These are phyloP conservation scores for Mimumesa dahlbomi DNA, from an alignment of 2,888 invertebrate genomes.

Conservation along the genomic window DNA sequence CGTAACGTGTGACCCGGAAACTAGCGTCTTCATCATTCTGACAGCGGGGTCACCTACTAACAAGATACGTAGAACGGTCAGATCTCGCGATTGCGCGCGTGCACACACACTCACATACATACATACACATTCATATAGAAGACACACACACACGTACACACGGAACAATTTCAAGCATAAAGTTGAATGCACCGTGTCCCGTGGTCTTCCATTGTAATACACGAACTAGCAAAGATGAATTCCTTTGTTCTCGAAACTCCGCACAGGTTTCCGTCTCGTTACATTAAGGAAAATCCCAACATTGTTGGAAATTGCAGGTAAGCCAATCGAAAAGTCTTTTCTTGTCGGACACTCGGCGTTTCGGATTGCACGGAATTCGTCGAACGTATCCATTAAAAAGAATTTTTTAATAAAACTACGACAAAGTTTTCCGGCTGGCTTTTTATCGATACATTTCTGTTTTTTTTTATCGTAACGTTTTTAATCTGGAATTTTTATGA, in stretches of 20 bases:
- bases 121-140: no score
- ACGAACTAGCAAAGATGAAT: conserved; percentile 7
- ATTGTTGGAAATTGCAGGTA: neutral
- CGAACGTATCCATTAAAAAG: no score
- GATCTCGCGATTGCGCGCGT: conserved; percentile 3
- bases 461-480: no score
- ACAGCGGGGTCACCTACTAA: conserved; percentile 5
- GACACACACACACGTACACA: no score
- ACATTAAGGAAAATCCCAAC: neutral
- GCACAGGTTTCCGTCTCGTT: neutral
- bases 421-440: no score
- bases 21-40: conserved; percentile 6
- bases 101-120: no score
- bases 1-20: conserved; percentile 11
- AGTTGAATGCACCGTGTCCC: conserved; percentile 4
- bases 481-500: no score
- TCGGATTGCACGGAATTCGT: no score
- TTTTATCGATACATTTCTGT: no score
- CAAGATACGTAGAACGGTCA: conserved; percentile 13
- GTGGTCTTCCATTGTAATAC: neutral
- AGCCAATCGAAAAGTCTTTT: no score
- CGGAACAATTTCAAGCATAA: conserved; percentile 15
- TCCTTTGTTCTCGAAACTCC: conserved; percentile 28
- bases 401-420: no score
- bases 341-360: no score